phyloP scores from a whole-genome alignment of 1,140 invertebrate genomes.

The Mizuhopecten yessoensis region DNA sequence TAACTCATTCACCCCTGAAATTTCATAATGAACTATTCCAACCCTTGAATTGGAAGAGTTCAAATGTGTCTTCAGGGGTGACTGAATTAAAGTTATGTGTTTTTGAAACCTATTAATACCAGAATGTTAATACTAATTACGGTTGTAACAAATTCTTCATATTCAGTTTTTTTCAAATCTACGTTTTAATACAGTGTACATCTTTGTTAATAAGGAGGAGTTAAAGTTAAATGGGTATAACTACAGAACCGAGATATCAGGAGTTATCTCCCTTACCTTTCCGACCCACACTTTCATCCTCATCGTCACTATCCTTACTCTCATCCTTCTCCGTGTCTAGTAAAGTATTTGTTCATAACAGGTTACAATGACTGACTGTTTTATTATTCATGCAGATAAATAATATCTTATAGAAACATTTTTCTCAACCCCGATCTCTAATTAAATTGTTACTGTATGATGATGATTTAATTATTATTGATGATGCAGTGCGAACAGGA shows the following conservation, averaged over 20 bases:
- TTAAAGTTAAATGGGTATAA: background rate
- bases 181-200: background rate
- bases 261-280: slow-evolving; percentile 22
- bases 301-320: slow-evolving; percentile 38
- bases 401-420: no score
- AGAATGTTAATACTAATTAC: background rate
- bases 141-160: background rate
- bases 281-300: background rate
- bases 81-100: no score
- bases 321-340: slow-evolving; percentile 26
- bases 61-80: no score
- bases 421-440: no score
- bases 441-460: no score
- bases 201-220: background rate
- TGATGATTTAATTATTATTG: background rate
- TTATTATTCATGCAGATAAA: background rate
- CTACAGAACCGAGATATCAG: background rate
- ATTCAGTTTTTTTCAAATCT: background rate
- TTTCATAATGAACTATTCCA: no score
- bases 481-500: background rate
- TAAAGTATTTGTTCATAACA: background rate
- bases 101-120: background rate
- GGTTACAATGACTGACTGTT: background rate
- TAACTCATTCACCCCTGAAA: no score
- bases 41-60: no score